A percentile compares a stretch with the other conserved stretches of the same genome.
phyloP scores from a whole-genome alignment of 2,113 vertebrate genomes.

The Gobiocypris rarus region DNA sequence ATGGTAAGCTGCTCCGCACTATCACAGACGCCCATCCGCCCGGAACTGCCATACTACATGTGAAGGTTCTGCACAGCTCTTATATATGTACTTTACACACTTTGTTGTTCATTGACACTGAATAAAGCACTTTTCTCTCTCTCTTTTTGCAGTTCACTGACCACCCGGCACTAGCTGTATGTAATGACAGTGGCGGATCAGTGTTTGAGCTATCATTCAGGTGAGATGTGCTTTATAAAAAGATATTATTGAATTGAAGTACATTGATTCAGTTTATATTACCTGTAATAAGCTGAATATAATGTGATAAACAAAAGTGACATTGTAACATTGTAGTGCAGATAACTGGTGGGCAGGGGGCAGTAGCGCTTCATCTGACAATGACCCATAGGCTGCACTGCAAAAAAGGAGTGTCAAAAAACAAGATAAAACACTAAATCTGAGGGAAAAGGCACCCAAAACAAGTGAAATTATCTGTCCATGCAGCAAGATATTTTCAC shows the following conservation, averaged over 20 bases:
- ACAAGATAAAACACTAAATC: too few species aligned
- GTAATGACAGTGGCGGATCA: constrained; percentile 97
- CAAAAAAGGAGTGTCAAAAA: too few species aligned
- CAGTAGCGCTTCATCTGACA: constrained; percentile 32
- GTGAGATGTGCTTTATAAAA: constrained; percentile 72
- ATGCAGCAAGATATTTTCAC: too few species aligned
- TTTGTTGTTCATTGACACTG: neutral
- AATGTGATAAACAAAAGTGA: too few species aligned
- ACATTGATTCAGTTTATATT: neutral
- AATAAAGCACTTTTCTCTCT: constrained; percentile 16
- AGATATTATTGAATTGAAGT: neutral
- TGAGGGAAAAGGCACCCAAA: too few species aligned
- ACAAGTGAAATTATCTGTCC: too few species aligned
- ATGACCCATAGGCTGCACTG: neutral
- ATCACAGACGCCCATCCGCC: constrained; percentile 97
- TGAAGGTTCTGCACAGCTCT: constrained; percentile 82
- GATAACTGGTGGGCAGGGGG: constrained; percentile 24
- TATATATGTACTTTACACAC: neutral
- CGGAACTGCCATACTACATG: constrained; percentile 92
- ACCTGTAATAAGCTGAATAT: too few species aligned
- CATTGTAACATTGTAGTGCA: neutral
- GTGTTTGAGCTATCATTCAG: constrained; percentile 97
- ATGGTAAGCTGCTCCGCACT: constrained; percentile 93
- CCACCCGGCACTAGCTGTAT: constrained; percentile 93
- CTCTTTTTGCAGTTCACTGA: constrained; percentile 89